phyloP scores from a whole-genome alignment of 2,888 invertebrate genomes.

The Atrina japonica region DNA sequence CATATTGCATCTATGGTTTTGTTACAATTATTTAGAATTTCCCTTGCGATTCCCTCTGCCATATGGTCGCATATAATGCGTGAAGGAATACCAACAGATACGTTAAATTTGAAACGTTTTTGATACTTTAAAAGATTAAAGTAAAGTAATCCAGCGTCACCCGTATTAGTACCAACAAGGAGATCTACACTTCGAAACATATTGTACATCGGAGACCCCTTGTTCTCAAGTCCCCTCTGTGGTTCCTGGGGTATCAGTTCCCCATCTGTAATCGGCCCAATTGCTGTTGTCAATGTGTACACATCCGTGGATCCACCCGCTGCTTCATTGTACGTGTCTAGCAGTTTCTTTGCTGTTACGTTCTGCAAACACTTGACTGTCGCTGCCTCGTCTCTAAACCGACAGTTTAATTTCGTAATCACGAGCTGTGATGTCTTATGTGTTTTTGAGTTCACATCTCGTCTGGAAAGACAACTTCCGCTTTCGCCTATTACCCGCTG shows the following conservation, averaged over 20 bases:
- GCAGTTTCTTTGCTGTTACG: conserved; percentile 35
- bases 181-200: conserved; percentile 42
- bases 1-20: conserved; percentile 44
- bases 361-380: conserved; percentile 47
- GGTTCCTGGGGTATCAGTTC: conserved; percentile 47
- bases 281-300: conserved; percentile 22
- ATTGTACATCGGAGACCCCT: background rate
- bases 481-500: conserved; percentile 61
- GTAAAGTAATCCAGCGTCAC: conserved; percentile 56
- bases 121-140: conserved; percentile 43
- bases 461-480: conserved; percentile 31
- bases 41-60: conserved; percentile 45
- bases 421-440: conserved; percentile 11
- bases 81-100: conserved; percentile 45
- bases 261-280: conserved; percentile 57
- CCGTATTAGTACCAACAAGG: conserved; percentile 55
- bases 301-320: background rate
- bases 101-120: conserved; percentile 37
- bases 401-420: conserved; percentile 4
- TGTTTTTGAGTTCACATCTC: conserved; percentile 22
- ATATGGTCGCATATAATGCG: conserved; percentile 49
- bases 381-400: no score
- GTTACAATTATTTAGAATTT: conserved; percentile 40
- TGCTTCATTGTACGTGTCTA: conserved; percentile 19
- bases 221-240: background rate